Base-by-base conservation (phyloP, 2,113 vertebrate genomes). In the Tetrax tetrax region DNA sequence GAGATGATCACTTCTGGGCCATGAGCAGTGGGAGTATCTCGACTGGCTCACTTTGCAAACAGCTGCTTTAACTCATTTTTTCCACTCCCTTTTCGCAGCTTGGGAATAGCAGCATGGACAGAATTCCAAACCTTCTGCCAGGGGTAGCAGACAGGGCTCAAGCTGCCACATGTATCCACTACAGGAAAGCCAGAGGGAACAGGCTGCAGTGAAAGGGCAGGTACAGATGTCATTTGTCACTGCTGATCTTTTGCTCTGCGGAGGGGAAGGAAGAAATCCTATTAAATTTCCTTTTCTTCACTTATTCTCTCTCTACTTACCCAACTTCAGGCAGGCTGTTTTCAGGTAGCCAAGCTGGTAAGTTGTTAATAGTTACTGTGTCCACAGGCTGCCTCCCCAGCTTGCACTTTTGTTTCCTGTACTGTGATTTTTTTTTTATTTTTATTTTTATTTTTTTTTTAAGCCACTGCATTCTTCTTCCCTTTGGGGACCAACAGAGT, bases 281-380 rank as follows among this genome's bases (percentile, higher is more conserved):
- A 38, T 65, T 64, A 81, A 82, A 64, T 38, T 10, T 7, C 43
- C 14, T 54, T 10, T 51, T 22, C 10, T n/a, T 76, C 33, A 18
- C 27, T 65, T 60, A 60, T 16, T 22, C 10, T 69, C n/a, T 70
- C 24, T 75, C 19, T 76, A 18, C 29, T 60, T 22, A n/a, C 37
- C 12, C 10, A 22, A 0, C 43, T 71, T 7, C 11, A 50, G 3
- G 38, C 68, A 47, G 31, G 37, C 66, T 83, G 35, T 22, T n/a
- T 74, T 12, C 37, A 41, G 45, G 12, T 33, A 79, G 70, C 54
- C 0, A 3, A 76, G 37, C 25, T 66, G 20, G 15, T 69, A 28
- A 1, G 0, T 65, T 60, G n/a, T 47, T 86, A 48, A 43, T 4
- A 45, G 35, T 61, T 12, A 45, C 33, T 0, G 3, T 41, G 29